Evolutionary conservation across 2,113 vertebrate species (phyloP), one percentile per base, ranked within the genome.

Genomic region (Myotis davidii): DNA sequence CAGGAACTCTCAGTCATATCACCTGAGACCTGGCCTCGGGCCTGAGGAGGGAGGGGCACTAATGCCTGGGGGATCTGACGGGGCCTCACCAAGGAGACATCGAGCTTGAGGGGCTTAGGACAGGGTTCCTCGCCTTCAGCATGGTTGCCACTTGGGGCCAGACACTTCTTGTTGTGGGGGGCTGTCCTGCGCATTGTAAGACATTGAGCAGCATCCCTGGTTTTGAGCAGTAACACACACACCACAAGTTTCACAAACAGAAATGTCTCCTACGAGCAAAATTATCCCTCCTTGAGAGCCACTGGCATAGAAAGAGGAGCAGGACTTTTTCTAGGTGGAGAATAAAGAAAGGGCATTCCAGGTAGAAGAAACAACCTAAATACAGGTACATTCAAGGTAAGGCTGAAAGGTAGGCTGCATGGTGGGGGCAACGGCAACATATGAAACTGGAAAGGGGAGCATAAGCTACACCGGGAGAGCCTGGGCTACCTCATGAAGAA

Each of bases 21-120:
- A n/a, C 48, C 13, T 17, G 12, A 67, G 37, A 37, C 37, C 83
- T 17, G 50, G 17, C 83, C 61, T 10, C 2, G 0, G 48, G 59
- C 61, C 5, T 9, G 61, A 13, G 61, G 21, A 0, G 18, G 4
- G 37, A 1, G 52, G 23, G 23, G 23, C 8, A 3, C 32, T 6
- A 27, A 23, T 1, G 27, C 67, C 18, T 6, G 37, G 37, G 29
- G 59, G 9, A 10, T 34, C 74, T 20, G 27, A 52, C 0, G 9
- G 54, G n/a, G 5, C 54, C 50, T 39, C 69, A 3, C 18, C 0
- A 1, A 0, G 12, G 69, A 64, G 54, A 54, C 3, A 0, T 25
- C n/a, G 21, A 29, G 1, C 17, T 16, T 20, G 67, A 50, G 16
- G 79, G 39, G 27, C 74, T 72, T 13, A 7, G 17, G 5, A 17